A percentile compares a stretch with the other conserved stretches of the same genome.
phyloP scores from a whole-genome alignment of 1,140 invertebrate genomes.

The Tetramorium parvispinum region DNA sequence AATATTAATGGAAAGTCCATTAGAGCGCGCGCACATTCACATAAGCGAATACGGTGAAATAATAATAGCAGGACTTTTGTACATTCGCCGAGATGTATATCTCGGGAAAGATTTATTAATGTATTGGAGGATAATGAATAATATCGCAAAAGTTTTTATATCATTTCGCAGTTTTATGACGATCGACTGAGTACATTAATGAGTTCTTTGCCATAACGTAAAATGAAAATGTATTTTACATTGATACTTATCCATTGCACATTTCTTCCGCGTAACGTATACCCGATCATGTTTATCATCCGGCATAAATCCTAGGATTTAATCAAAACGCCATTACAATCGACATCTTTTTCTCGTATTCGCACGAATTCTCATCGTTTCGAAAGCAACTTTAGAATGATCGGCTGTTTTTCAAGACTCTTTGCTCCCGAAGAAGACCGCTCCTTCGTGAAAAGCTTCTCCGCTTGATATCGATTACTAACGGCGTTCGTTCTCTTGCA shows the following conservation, averaged over 20 bases:
- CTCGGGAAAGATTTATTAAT: background rate
- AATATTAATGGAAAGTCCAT: conserved; percentile 26
- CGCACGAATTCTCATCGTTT: conserved; percentile 2
- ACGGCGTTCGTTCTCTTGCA: background rate
- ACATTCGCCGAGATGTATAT: background rate
- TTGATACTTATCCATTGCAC: no score
- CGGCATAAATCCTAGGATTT: background rate
- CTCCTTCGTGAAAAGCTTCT: conserved; percentile 33
- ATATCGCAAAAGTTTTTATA: conserved; percentile 1
- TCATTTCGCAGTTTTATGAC: conserved; percentile 9
- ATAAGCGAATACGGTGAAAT: conserved; percentile 15
- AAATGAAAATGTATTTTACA: conserved; percentile 1
- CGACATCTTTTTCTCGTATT: conserved; percentile 8
- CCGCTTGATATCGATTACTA: conserved; percentile 49
- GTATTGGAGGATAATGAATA: conserved; percentile 10
- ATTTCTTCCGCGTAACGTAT: background rate
- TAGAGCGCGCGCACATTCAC: conserved; percentile 4
- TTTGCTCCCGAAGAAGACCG: conserved; percentile 50
- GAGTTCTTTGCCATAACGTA: background rate
- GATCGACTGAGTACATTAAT: background rate
- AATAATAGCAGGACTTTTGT: background rate
- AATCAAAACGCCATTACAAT: background rate
- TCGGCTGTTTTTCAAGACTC: conserved; percentile 24
- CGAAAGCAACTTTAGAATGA: conserved; percentile 6
- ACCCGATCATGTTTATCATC: background rate